Base-by-base conservation (phyloP, 1,140 invertebrate genomes). In the Neodiprion virginianus region DNA sequence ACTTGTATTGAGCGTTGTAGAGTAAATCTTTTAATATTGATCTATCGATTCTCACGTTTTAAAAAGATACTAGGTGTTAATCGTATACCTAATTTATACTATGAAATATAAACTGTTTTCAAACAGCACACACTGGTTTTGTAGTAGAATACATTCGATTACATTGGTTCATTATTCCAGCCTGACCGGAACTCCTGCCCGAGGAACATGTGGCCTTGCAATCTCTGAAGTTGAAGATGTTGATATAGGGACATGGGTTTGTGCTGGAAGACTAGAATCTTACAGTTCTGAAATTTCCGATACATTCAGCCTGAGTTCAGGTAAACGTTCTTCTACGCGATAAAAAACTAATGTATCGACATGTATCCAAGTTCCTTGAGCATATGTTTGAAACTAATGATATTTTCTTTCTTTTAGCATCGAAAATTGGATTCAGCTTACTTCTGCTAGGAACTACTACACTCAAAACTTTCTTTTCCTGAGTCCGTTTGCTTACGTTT, bases 221-320 rank as follows among this genome's bases (percentile, higher is more conserved):
- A 5, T 69, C 10, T 14, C 11, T 12, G 23, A 12, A 11, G 21
- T 69, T 21, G 14, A 69, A 12, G 67, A 69, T 21, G 67, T 23
- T 69, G 67, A 69, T 69, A 11, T 23, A 21, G 67, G 67, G 8
- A 69, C 67, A 14, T 69, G 67, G 67, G 40, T 69, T 69, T 69
- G 67, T 47, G 67, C 67, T 12, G 67, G 67, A 23, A 7, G 40
- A 47, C 67, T 69, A 23, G 4, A 69, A 69, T 69, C 67, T 47
- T 21, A 11, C 23, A 69, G 10, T 47, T 69, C 67, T 21, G 67
- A 69, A 69, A 5, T 69, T 5, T 69, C 17, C 67, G 67, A 69
- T 21, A 69, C 67, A 11, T 69, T 69, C 40, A 47, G 12, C 14
- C 53, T 61, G 53, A 61, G 53, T 61, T 61, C 53, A 61, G 53